Percentiles rank a stretch among this genome's conserved stretches.
Conservation (phyloP, 2,113 vertebrate genomes). For the Hippocampus abdominalis region DNA sequence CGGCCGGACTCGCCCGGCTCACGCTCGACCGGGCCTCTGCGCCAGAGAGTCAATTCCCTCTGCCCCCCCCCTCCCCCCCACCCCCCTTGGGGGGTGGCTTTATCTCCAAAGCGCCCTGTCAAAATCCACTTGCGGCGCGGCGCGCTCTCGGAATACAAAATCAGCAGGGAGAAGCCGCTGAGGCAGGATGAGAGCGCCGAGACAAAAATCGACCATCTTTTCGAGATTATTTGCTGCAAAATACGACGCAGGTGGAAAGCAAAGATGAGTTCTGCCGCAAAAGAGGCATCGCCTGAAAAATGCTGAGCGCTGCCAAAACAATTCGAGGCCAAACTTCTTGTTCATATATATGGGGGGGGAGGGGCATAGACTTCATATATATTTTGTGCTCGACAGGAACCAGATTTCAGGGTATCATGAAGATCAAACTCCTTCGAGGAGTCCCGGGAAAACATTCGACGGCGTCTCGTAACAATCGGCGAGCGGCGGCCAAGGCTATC, state of each 20-base stretch:
- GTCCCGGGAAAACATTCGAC: slow-evolving; percentile 11
- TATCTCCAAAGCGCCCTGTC: slow-evolving; percentile 36
- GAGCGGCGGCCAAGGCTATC: slow-evolving; percentile 19
- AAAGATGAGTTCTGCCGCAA: background rate
- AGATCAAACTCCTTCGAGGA: slow-evolving; percentile 13
- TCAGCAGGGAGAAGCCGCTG: slow-evolving; percentile 2
- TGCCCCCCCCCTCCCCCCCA: slow-evolving; percentile 5
- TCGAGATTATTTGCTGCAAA: background rate
- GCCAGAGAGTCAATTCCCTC: slow-evolving; percentile 10
- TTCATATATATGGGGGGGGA: too few relatives aligned
- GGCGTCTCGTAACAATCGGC: slow-evolving; percentile 31
- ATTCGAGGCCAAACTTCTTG: too few relatives aligned
- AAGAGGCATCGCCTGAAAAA: too few relatives aligned
- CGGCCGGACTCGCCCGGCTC: background rate
- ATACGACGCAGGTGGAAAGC: background rate
- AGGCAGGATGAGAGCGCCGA: background rate
- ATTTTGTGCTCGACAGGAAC: slow-evolving; percentile 14
- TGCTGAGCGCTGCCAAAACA: too few relatives aligned
- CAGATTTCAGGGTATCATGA: slow-evolving; percentile 5
- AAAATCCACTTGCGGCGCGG: slow-evolving; percentile 5
- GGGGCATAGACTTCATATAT: too few relatives aligned
- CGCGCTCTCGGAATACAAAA: slow-evolving; percentile 34
- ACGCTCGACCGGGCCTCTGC: background rate
- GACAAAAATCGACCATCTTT: background rate
- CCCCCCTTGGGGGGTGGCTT: slow-evolving; percentile 4